Conservation (phyloP, 2,113 vertebrate species). For the Arenaria interpres region DNA sequence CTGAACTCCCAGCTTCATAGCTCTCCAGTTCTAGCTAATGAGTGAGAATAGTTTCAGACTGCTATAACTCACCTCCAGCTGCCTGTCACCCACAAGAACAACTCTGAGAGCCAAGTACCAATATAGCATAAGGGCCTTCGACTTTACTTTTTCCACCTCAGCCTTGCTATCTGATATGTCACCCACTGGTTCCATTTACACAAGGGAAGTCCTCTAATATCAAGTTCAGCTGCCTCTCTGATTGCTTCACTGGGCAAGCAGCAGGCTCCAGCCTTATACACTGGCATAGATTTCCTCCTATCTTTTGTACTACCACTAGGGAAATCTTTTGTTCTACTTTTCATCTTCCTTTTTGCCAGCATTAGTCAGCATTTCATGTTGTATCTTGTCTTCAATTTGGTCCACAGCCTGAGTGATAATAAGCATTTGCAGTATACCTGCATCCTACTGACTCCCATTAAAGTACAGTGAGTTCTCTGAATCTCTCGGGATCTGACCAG, state of each 20-base stretch:
- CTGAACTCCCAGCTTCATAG: neutral
- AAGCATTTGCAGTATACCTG: neutral
- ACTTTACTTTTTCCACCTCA: neutral
- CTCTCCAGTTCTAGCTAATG: neutral
- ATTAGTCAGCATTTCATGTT: conserved; percentile 21
- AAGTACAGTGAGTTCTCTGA: neutral
- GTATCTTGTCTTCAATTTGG: conserved; percentile 8
- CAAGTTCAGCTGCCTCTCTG: neutral
- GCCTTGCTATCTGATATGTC: neutral
- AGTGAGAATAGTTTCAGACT: neutral
- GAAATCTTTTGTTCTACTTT: neutral
- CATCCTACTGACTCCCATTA: neutral
- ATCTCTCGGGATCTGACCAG: neutral
- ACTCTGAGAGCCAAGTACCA: neutral
- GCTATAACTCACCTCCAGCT: neutral
- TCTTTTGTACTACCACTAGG: neutral
- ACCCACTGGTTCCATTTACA: neutral
- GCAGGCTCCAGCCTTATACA: neutral
- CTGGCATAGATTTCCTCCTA: neutral
- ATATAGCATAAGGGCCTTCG: neutral
- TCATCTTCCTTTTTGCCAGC: neutral
- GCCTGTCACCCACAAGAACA: neutral
- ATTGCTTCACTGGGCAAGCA: neutral
- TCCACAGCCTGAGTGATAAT: conserved; percentile 3
- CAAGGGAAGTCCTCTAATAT: neutral